Conservation (phyloP, 2,888 invertebrate species). For the Brenthis hecate region DNA sequence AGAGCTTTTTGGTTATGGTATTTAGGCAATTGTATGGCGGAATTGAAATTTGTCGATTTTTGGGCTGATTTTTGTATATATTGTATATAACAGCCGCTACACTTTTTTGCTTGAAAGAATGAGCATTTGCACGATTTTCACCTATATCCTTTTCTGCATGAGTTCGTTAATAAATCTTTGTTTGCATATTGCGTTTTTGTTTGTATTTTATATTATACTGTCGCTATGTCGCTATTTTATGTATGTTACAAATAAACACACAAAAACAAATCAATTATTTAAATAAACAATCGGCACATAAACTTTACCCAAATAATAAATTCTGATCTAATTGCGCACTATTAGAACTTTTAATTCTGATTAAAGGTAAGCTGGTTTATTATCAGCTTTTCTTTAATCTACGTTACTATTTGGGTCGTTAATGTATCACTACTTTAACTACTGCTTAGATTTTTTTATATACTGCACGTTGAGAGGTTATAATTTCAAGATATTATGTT, state of each 20-base stretch:
- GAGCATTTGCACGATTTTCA: conserved; percentile 49
- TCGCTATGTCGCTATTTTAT: background rate
- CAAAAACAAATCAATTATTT: background rate
- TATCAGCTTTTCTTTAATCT: no score
- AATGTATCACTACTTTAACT: no score
- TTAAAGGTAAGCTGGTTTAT: no score
- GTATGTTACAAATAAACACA: background rate
- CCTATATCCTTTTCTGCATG: conserved; percentile 35
- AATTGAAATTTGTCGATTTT: conserved; percentile 56
- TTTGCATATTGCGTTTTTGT: conserved; percentile 26
- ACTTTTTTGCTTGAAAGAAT: conserved; percentile 49
- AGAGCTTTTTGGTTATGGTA: conserved; percentile 66
- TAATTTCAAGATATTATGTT: background rate
- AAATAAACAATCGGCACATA: background rate
- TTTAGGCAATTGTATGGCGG: conserved; percentile 70
- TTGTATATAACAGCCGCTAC: conserved; percentile 48
- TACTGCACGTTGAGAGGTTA: background rate
- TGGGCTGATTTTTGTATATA: conserved; percentile 37
- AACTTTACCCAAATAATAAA: no score
- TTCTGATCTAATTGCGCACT: no score
- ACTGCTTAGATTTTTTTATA: background rate
- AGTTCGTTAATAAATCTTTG: conserved; percentile 20
- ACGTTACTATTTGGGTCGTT: no score
- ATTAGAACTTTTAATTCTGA: no score
- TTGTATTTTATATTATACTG: background rate